Evolutionary conservation across 1,140 invertebrate species (phyloP).

Genomic region (Acromyrmex charruanus): DNA sequence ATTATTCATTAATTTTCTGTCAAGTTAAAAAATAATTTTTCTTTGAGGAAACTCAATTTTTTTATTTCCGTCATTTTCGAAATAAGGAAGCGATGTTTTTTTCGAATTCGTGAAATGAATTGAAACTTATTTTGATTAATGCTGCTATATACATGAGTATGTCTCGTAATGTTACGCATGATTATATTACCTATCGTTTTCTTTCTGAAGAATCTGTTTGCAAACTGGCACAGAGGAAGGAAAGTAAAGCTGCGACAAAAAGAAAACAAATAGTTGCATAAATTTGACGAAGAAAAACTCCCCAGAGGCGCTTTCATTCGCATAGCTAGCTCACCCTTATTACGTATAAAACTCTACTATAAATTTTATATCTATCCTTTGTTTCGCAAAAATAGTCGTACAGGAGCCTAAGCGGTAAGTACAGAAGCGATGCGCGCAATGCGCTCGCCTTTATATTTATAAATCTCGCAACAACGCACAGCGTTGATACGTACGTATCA

Average conservation of each 20-base stretch:
- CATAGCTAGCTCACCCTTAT: conserved; percentile 9
- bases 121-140: conserved; percentile 18
- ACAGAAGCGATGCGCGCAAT: not conserved
- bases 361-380: conserved; percentile 41
- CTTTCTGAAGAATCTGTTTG: not conserved
- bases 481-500: conserved; percentile 12
- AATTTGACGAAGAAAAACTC: not conserved
- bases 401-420: not conserved
- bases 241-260: conserved; percentile 7
- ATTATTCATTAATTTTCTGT: too few relatives aligned
- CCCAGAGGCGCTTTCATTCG: not conserved
- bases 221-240: not conserved
- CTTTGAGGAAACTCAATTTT: too few relatives aligned
- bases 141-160: not conserved
- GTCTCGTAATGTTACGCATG: not conserved
- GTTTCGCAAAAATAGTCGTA: conserved; percentile 33
- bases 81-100: not conserved
- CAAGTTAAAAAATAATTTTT: too few relatives aligned
- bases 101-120: not conserved
- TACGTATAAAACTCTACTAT: conserved; percentile 25
- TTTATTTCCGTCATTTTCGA: too few relatives aligned
- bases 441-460: conserved; percentile 22
- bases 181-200: not conserved
- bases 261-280: not conserved
- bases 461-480: conserved; percentile 15